Conservation (phyloP, 1,140 invertebrate species). For the Drosophila neocordata region DNA sequence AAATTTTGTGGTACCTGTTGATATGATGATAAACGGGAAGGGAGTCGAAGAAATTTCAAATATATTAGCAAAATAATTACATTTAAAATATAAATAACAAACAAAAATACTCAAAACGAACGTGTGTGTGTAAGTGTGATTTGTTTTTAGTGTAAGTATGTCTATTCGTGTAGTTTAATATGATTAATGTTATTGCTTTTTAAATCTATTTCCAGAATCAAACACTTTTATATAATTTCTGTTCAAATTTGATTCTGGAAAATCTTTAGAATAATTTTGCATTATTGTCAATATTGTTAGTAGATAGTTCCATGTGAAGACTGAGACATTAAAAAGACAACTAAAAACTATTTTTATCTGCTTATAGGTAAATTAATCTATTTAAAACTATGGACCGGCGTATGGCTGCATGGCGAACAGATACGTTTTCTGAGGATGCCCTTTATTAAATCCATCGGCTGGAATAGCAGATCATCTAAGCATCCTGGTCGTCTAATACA, state of each 20-base stretch:
- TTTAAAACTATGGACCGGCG: too few species aligned
- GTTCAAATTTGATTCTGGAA: too few species aligned
- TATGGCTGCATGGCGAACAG: too few species aligned
- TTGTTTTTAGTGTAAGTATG: not conserved
- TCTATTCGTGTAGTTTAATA: not conserved
- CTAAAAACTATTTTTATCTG: too few species aligned
- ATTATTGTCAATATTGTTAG: too few species aligned
- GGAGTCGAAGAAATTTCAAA: conserved; percentile 15
- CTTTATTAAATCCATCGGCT: too few species aligned
- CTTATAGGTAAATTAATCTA: too few species aligned
- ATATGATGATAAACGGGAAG: conserved; percentile 14
- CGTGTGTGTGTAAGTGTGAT: conserved; percentile 12
- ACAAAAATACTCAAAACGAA: not conserved
- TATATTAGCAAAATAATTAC: not conserved
- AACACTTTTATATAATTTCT: too few species aligned
- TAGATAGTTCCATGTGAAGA: not conserved
- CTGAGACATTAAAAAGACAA: not conserved
- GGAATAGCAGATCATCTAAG: too few species aligned
- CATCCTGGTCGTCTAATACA: too few species aligned
- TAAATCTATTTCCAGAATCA: not conserved
- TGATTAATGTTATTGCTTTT: not conserved
- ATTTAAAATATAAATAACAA: not conserved
- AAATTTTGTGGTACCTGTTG: conserved; percentile 98
- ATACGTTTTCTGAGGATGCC: too few species aligned
- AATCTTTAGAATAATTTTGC: too few species aligned